Conservation (phyloP, 2,113 vertebrate species). For the Dromas ardeola region DNA sequence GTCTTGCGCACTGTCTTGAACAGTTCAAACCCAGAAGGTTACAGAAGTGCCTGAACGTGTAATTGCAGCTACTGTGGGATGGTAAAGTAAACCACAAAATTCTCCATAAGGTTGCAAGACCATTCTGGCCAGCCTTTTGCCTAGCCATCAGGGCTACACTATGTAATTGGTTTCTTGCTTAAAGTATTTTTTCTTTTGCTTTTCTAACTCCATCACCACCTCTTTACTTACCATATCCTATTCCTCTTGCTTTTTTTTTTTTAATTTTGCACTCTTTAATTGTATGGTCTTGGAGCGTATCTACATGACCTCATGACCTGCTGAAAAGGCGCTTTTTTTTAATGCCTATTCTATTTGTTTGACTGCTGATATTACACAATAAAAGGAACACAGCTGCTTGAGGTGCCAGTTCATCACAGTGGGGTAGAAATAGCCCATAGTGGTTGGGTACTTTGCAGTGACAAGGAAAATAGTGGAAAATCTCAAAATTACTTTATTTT, state of each 20-base stretch:
- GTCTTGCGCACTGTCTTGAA: not conserved
- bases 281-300: not conserved
- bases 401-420: not conserved
- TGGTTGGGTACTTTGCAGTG: not conserved
- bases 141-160: not conserved
- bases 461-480: not conserved
- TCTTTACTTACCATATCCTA: not conserved
- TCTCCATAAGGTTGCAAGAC: not conserved
- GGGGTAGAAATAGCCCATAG: not conserved
- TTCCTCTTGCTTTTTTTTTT: not conserved
- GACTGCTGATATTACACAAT: not conserved
- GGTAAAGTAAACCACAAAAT: not conserved
- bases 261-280: not conserved
- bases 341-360: not conserved
- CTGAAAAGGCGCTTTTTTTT: not conserved
- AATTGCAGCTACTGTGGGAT: not conserved
- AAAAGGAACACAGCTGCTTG: not conserved
- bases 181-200: not conserved
- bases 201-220: not conserved
- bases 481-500: not conserved
- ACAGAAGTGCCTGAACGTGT: not conserved
- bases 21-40: not conserved
- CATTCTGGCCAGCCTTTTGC: not conserved
- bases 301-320: not conserved
- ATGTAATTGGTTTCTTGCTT: not conserved